A percentile compares a stretch with the other conserved stretches of the same genome.
phyloP scores from a whole-genome alignment of 2,113 vertebrate genomes.

The Polypterus senegalus region DNA sequence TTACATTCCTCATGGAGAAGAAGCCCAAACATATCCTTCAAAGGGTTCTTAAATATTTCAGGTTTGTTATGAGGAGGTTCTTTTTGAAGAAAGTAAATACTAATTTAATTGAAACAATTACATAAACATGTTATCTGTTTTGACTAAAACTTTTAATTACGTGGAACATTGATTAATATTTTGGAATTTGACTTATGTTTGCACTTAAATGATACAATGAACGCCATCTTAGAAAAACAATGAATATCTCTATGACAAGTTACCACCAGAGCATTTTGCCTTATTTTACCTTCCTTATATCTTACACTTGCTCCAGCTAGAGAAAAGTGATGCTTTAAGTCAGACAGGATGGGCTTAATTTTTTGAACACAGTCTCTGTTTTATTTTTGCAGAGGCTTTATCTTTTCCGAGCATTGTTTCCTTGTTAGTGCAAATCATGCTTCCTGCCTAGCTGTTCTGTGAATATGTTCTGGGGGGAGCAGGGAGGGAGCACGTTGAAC shows the following conservation, averaged over 20 bases:
- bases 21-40: too few relatives aligned
- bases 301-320: constrained; percentile 1
- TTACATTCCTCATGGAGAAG: too few relatives aligned
- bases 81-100: too few relatives aligned
- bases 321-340: constrained; percentile 24
- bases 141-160: too few relatives aligned
- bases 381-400: constrained; percentile 66
- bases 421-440: constrained; percentile 44
- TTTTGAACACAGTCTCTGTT: constrained; percentile 40
- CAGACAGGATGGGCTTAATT: constrained; percentile 39
- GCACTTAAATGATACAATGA: too few relatives aligned
- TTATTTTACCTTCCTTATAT: background rate
- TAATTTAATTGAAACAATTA: too few relatives aligned
- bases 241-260: background rate
- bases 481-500: constrained; percentile 16
- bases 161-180: too few relatives aligned
- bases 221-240: too few relatives aligned
- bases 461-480: constrained; percentile 11
- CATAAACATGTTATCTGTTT: too few relatives aligned
- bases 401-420: constrained; percentile 71
- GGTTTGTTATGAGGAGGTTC: too few relatives aligned
- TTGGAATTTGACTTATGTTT: too few relatives aligned
- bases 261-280: constrained; percentile 1
- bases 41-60: too few relatives aligned
- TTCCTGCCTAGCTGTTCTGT: constrained; percentile 40